These are phyloP conservation scores for Brachypteracias leptosomus DNA, from an alignment of 2,113 vertebrate species.

Conservation along the genomic window DNA sequence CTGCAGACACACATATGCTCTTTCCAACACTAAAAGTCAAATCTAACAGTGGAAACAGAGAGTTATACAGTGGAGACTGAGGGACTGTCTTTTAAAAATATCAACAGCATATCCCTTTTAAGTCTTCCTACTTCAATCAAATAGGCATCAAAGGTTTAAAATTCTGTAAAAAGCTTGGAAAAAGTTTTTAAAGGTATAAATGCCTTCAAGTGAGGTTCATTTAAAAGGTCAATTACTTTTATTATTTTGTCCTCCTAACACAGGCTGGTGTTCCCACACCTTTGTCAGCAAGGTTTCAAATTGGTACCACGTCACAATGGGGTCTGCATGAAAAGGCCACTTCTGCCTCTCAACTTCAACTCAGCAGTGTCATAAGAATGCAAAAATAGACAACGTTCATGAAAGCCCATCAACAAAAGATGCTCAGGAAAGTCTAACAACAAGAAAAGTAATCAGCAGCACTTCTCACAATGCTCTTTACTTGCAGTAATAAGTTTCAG, in stretches of 20 bases:
- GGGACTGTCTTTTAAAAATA: not conserved
- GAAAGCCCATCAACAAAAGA: not conserved
- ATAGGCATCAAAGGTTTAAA: not conserved
- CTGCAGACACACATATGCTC: rapidly evolving
- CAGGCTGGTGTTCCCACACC: not conserved
- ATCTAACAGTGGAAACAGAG: not conserved
- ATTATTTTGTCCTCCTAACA: not conserved
- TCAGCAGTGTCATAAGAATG: not conserved
- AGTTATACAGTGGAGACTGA: not conserved
- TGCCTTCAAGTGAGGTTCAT: not conserved
- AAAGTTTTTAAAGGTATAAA: not conserved
- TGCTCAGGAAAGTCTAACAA: not conserved
- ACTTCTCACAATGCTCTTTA: not conserved
- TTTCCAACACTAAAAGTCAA: not conserved
- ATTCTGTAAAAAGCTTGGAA: not conserved
- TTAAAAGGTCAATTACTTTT: not conserved
- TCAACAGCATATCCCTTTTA: not conserved
- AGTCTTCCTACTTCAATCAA: not conserved
- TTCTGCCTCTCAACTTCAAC: not conserved
- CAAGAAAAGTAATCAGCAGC: not conserved
- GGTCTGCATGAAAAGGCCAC: not conserved
- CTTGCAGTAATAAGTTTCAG: not conserved
- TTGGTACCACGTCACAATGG: rapidly evolving
- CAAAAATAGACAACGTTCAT: not conserved
- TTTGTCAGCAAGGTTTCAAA: not conserved